phyloP scores from a whole-genome alignment of 2,888 invertebrate genomes.

The Eilema depressum region DNA sequence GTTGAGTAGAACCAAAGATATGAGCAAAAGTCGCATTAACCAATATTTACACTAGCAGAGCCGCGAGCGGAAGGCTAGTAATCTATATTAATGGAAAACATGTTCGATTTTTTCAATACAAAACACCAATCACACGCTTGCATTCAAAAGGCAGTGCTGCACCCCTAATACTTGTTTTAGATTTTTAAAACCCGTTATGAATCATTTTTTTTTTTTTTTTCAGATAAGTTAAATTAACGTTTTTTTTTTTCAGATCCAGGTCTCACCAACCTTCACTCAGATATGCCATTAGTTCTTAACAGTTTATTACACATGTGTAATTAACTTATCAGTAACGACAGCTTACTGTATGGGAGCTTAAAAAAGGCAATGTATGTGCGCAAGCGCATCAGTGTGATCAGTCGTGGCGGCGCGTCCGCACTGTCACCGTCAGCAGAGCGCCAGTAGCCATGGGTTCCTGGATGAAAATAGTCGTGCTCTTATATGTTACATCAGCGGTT shows the following conservation, averaged over 20 bases:
- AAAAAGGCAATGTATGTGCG: constrained; percentile 68
- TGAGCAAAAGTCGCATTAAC: too few relatives aligned
- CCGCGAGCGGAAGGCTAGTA: too few relatives aligned
- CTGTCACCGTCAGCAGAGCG: constrained; percentile 27
- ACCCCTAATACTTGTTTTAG: background rate
- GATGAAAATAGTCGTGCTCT: constrained; percentile 68
- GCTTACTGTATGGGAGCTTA: constrained; percentile 67
- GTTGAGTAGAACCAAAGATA: too few relatives aligned
- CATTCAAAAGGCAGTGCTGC: background rate
- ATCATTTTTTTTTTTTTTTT: background rate
- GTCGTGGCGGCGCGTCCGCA: constrained; percentile 56
- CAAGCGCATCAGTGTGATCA: constrained; percentile 68
- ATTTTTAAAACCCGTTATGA: background rate
- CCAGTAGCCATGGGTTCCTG: constrained; percentile 80
- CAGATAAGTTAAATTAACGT: background rate
- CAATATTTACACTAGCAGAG: too few relatives aligned
- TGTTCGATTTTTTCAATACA: background rate
- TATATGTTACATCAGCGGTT: constrained; percentile 60
- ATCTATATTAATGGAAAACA: too few relatives aligned
- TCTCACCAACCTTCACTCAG: constrained; percentile 13
- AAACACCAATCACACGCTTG: background rate
- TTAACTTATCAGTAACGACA: constrained; percentile 46
- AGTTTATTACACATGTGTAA: constrained; percentile 26
- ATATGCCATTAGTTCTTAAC: constrained; percentile 17
- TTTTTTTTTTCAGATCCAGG: constrained; percentile 22